Evolutionary conservation across 1,140 invertebrate genomes (phyloP).

Genomic region (Platyscapa corneri): DNA sequence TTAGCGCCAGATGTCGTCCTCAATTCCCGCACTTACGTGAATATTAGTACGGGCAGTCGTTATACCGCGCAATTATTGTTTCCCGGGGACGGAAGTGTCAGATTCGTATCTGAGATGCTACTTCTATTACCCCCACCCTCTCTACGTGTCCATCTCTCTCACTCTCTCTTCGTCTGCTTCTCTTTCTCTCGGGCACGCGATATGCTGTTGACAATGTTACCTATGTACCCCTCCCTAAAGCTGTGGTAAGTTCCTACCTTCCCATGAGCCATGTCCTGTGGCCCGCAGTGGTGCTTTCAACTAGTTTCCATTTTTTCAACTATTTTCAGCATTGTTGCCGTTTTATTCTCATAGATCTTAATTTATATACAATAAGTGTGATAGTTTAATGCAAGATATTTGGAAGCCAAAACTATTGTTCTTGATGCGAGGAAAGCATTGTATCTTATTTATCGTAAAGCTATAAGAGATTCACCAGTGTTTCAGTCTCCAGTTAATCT

Average conservation of each 20-base stretch:
- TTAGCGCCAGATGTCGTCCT: constrained; percentile 53
- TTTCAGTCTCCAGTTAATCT: not conserved
- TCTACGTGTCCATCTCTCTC: too few species aligned
- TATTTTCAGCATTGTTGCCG: not conserved
- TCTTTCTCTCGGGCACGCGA: not conserved
- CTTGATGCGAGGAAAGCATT: too few species aligned
- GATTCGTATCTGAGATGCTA: constrained; percentile 69
- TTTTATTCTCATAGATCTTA: not conserved
- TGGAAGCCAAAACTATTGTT: too few species aligned
- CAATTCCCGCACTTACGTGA: constrained; percentile 27
- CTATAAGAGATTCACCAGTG: too few species aligned
- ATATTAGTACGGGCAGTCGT: constrained; percentile 21
- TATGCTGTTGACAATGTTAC: not conserved
- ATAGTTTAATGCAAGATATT: too few species aligned
- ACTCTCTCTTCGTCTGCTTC: not conserved
- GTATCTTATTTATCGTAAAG: too few species aligned
- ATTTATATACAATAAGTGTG: not conserved
- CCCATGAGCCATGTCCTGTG: not conserved
- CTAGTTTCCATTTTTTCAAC: not conserved
- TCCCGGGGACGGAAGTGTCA: constrained; percentile 59
- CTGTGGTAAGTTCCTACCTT: not conserved
- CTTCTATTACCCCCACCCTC: constrained; percentile 57
- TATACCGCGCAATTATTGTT: constrained; percentile 37
- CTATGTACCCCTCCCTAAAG: not conserved
- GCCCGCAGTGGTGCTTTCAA: not conserved